Conservation (phyloP, 2,113 vertebrate species). For the Pelvicachromis taeniatus region DNA sequence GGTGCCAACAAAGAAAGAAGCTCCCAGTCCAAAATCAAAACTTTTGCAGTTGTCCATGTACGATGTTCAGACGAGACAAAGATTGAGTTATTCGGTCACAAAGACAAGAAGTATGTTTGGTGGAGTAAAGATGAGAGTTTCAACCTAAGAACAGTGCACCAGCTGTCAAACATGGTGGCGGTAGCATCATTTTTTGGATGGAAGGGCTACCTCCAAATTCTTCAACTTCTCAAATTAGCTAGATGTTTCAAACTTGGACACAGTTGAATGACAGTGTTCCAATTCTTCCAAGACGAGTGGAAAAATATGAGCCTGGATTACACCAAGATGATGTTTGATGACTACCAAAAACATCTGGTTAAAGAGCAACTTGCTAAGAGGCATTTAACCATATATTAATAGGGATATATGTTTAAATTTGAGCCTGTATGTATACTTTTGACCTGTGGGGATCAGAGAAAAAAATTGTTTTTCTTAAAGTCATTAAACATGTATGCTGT, state of each 20-base stretch:
- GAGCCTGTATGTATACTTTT: neutral
- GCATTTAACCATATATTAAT: neutral
- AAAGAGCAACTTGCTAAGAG: neutral
- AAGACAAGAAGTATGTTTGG: neutral
- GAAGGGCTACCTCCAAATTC: neutral
- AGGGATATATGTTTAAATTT: neutral
- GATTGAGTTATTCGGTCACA: neutral
- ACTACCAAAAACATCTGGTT: neutral
- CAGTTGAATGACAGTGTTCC: neutral
- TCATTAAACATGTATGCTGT: neutral
- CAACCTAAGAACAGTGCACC: neutral
- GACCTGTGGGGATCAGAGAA: neutral
- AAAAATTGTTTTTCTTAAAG: neutral
- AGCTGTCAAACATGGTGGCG: neutral
- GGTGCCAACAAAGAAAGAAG: neutral
- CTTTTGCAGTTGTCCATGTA: neutral
- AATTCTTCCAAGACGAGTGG: neutral
- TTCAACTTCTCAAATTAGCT: neutral
- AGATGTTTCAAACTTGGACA: neutral
- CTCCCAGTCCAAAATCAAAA: neutral
- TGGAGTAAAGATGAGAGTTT: neutral
- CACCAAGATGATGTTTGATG: rapidly evolving
- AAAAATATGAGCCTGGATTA: neutral
- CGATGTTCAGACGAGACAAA: neutral
- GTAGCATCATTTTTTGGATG: neutral